Base-by-base conservation (phyloP, 2,113 vertebrate species). In the Tiliqua scincoides region DNA sequence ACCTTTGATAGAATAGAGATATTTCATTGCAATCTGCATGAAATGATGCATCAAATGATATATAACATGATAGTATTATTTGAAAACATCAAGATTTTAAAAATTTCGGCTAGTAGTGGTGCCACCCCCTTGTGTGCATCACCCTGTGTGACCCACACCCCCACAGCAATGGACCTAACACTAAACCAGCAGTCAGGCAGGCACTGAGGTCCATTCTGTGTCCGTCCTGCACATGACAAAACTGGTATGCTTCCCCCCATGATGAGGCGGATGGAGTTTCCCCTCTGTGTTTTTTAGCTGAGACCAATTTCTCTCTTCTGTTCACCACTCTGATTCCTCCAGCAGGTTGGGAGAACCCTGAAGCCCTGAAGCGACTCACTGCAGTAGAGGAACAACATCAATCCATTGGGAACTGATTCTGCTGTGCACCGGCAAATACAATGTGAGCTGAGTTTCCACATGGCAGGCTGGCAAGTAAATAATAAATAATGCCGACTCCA, bases 391-490 rank as follows among this genome's bases (percentile, higher is more conserved):
- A 79, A 15, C n/a, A 79, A 63, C n/a, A 43, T 61, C 59, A 72
- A 37, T 21, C 84, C n/a, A 5, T 37, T 73, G 77, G 67, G 61
- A 57, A 43, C 10, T 63, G 27, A 73, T 79, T 79, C 54, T 80
- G 67, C 37, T 62, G 27, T 52, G 40, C 67, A 62, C 52, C 63
- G 61, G 57, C 59, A 79, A 79, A 79, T 32, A 59, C 59, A 48
- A 48, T 35, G 57, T 61, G 76, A 86, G 43, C 77, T 62, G 76
- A 52, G 73, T 79, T 84, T 88, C 75, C 75, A 79, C 43, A 63
- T 79, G 67, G 54, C 62, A 62, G 6, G 57, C 65, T 35, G 52
- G 54, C 75, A 87, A 62, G 25, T 63, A 78, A 78, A 54, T 63
- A 79, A 62, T 79, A 65, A 40, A 71, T 57, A 37, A 72, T 65